Conservation (phyloP, 1,140 invertebrate genomes). For the Drosophila nebulosa region DNA sequence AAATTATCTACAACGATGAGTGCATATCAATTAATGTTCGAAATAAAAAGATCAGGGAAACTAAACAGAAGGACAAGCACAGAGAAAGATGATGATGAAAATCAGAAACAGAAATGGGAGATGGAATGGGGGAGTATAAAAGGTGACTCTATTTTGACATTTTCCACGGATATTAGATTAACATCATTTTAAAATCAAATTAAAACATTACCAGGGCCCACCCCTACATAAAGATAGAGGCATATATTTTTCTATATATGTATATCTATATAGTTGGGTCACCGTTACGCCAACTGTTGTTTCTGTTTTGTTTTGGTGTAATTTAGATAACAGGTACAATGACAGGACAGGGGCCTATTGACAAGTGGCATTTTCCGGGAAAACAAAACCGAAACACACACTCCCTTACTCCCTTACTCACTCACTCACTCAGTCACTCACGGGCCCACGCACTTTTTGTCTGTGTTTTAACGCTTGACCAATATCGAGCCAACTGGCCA, state of each 20-base stretch:
- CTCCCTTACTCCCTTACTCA: too few species aligned
- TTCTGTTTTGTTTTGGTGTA: conserved; percentile 72
- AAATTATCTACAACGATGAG: conserved; percentile 66
- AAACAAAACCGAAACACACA: conserved; percentile 18
- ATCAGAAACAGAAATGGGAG: not conserved
- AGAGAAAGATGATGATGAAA: too few species aligned
- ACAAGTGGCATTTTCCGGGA: conserved; percentile 79
- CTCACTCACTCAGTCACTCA: conserved; percentile 17
- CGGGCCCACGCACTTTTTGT: conserved; percentile 24
- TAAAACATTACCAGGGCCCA: conserved; percentile 76
- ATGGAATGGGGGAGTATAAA: conserved; percentile 14
- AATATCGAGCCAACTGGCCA: conserved; percentile 50
- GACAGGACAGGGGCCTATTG: conserved; percentile 59
- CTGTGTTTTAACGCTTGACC: conserved; percentile 22
- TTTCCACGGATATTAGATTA: conserved; percentile 81
- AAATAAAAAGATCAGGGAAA: not conserved
- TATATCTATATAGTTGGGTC: conserved; percentile 25
- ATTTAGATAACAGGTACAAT: conserved; percentile 80
- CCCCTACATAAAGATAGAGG: conserved; percentile 31
- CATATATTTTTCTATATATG: not conserved
- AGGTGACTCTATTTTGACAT: conserved; percentile 76
- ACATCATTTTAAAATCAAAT: conserved; percentile 80
- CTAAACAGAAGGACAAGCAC: conserved; percentile 34
- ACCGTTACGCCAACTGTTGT: conserved; percentile 72
- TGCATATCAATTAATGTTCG: conserved; percentile 72